phyloP scores from a whole-genome alignment of 2,797 vertebrate genomes.

The Malurus leucopterus region DNA sequence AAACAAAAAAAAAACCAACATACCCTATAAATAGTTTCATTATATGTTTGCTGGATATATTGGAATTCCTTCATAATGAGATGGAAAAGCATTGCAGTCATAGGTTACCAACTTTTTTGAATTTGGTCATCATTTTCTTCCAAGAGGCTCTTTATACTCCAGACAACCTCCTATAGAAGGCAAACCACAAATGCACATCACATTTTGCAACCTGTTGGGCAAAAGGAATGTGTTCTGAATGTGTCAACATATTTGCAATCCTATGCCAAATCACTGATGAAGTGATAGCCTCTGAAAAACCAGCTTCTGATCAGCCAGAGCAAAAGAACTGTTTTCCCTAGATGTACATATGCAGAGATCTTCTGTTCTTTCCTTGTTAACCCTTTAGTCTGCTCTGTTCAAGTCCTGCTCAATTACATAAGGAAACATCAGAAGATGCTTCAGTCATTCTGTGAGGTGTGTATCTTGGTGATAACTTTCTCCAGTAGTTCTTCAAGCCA shows the following conservation, averaged over 20 bases:
- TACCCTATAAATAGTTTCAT: neutral
- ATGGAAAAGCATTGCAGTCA: neutral
- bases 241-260: neutral
- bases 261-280: neutral
- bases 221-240: neutral
- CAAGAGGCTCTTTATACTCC: neutral
- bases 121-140: neutral
- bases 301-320: neutral
- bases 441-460: neutral
- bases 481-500: neutral
- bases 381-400: neutral
- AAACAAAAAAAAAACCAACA: neutral
- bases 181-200: neutral
- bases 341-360: neutral
- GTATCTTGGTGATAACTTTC: neutral
- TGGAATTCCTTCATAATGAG: neutral
- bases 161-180: neutral
- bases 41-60: neutral
- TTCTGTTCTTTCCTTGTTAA: neutral
- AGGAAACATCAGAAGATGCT: neutral
- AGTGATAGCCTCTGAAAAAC: neutral
- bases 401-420: neutral
- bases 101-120: neutral
- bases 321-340: neutral
- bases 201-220: neutral